Evolutionary conservation across 2,113 vertebrate species (phyloP), one percentile per base, ranked within the genome.

Genomic region (Nipponia nippon): DNA sequence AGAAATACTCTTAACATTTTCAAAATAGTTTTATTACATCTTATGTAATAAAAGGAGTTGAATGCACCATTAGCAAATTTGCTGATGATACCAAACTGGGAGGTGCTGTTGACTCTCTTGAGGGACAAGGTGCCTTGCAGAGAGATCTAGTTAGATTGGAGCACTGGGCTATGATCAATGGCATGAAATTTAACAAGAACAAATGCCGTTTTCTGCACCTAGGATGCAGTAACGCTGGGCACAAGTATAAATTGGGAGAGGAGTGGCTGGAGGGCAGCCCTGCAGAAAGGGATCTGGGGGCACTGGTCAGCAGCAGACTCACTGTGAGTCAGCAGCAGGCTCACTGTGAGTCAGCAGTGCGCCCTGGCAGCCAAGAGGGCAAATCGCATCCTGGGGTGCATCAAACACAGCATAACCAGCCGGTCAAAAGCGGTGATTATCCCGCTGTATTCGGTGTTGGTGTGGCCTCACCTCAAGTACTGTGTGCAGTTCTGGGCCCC

Each of bases 211-310:
- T 61, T 61, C 59, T 38, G n/a, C n/a, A 61, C n/a, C 59, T 61
- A 6, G 10, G 23, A 36, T 2, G 3, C n/a, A 61, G 16, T 38
- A 7, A 61, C 6, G 3, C 5, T 2, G 0, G 23, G 16, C 59
- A 38, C 23, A 17, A 38, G 23, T 38, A 36, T 61, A 36, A 38
- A 61, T 3, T 11, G 59, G 23, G 59, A 61, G 23, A 61, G 7
- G n/a, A 38, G n/a, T 3, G 16, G 23, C 16, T 61, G n/a, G 23
- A 61, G 5, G 26, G n/a, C n/a, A 61, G 59, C 23, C 59, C 23
- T 61, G 59, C n/a, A 38, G 23, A 61, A 17, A 61, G n/a, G 59
- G 23, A 26, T 26, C 59, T 61, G n/a, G n/a, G n/a, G n/a, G 7
- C 11, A 23, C 59, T 61, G n/a, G n/a, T 26, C 1, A 0, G 26